Evolutionary conservation across 2,888 invertebrate genomes (phyloP).

Genomic region (Nephrotoma guestfalica): DNA sequence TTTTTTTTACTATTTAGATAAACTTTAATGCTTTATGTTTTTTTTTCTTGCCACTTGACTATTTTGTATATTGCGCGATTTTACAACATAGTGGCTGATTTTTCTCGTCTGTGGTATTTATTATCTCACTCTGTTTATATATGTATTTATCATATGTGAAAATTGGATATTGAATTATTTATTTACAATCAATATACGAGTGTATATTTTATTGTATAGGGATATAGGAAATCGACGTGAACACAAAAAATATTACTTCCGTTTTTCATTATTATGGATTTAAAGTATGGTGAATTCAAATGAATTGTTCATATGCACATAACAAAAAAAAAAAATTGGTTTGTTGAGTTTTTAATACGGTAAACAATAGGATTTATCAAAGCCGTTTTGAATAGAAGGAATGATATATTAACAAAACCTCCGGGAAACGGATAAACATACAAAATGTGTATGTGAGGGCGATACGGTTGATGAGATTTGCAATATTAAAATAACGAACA

Average conservation of each 20-base stretch:
- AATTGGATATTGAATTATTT: neutral
- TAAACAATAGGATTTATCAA: neutral
- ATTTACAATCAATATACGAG: neutral
- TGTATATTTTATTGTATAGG: neutral
- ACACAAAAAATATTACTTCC: neutral
- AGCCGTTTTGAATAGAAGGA: neutral
- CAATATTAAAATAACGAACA: too few relatives aligned
- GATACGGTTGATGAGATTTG: too few relatives aligned
- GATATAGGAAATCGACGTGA: neutral
- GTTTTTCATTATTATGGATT: neutral
- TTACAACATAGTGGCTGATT: neutral
- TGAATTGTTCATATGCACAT: too few relatives aligned
- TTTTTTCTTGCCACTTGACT: neutral
- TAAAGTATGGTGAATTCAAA: neutral
- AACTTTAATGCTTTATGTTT: neutral
- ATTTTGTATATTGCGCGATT: neutral
- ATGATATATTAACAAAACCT: neutral
- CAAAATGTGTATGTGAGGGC: neutral
- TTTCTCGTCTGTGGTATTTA: neutral
- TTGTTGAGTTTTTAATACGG: neutral
- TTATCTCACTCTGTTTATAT: neutral
- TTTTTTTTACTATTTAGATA: neutral
- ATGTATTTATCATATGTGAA: neutral
- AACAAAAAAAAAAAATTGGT: neutral
- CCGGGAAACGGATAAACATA: neutral